Base-by-base conservation (phyloP, 2,888 invertebrate species). In the Pheosia gnoma region DNA sequence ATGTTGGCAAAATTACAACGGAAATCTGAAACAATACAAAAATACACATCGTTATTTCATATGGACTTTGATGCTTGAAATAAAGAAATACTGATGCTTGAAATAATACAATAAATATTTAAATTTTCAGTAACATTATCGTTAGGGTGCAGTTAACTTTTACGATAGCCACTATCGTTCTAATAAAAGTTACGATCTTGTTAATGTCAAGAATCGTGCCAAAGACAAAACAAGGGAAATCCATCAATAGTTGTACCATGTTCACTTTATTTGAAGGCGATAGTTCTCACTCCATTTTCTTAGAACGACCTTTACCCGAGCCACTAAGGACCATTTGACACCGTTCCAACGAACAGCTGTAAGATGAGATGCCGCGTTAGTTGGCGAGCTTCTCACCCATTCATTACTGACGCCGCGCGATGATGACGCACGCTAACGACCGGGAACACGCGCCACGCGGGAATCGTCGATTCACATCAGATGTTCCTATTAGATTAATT, bases 11-110 rank as follows among this genome's bases (percentile, higher is more conserved):
- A 58, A 56, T 66, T 66, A 45, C 51, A 70, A 25, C 25, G 25
- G 25, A 25, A 67, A 79, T 76, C 90, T 91, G 87, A 49, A 91
- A 91, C 86, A 90, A 89, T 71, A 62, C 38, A 71, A 68, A 64
- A 45, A 55, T 59, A 49, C 67, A 53, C 67, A 53, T 56, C 52
- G 47, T 56, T 62, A 54, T 57, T 25, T 25, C 25, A 25, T 25
- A 25, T 25, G 25, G 25, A 25, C 25, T 25, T 25, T 25, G 25
- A 25, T 2, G 25, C 25, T 25, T 25, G 25, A 25, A 25, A n/a
- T n/a, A n/a, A n/a, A n/a, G n/a, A n/a, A n/a, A 25, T 25, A 25
- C 25, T 1, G 25, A 25, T 25, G 2, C 25, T 1, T 25, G 25
- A 25, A 25, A 25, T 25, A 25, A 25, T n/a, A n/a, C n/a, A n/a